Evolutionary conservation across 2,797 vertebrate species (phyloP).

Genomic region (Melopsittacus undulatus): DNA sequence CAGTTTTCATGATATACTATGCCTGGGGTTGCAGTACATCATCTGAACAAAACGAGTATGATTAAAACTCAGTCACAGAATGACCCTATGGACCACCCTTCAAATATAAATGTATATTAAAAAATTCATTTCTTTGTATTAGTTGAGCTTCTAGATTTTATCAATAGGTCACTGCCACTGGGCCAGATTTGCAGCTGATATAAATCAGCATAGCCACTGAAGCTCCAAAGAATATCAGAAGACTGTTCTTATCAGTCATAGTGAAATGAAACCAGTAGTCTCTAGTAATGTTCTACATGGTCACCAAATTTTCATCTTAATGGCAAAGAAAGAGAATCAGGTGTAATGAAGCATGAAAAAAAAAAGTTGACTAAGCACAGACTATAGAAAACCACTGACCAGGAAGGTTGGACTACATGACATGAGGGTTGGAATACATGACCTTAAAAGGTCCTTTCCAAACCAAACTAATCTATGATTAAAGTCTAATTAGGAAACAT

Average conservation of each 20-base stretch:
- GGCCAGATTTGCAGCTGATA: neutral
- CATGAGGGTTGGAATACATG: rapidly evolving
- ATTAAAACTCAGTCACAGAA: constrained; percentile 28
- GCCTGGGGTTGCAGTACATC: neutral
- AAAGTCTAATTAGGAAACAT: neutral
- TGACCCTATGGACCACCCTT: constrained; percentile 23
- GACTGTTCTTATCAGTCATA: neutral
- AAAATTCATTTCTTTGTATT: constrained; percentile 38
- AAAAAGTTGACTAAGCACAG: neutral
- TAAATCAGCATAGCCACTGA: neutral
- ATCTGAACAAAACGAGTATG: neutral
- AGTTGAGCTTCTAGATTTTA: constrained; percentile 15
- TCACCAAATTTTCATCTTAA: neutral
- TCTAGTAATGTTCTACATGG: neutral
- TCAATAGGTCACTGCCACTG: neutral
- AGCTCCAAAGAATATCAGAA: neutral
- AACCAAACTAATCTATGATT: neutral
- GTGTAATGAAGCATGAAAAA: neutral
- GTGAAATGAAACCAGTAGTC: neutral
- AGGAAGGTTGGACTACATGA: neutral
- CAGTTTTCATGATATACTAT: neutral
- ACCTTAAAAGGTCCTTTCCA: neutral
- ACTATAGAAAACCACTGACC: neutral
- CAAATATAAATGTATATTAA: constrained; percentile 26
- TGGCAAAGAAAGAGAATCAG: neutral